Conservation (phyloP, 2,797 vertebrate genomes). For the Jordanella pulchra region DNA sequence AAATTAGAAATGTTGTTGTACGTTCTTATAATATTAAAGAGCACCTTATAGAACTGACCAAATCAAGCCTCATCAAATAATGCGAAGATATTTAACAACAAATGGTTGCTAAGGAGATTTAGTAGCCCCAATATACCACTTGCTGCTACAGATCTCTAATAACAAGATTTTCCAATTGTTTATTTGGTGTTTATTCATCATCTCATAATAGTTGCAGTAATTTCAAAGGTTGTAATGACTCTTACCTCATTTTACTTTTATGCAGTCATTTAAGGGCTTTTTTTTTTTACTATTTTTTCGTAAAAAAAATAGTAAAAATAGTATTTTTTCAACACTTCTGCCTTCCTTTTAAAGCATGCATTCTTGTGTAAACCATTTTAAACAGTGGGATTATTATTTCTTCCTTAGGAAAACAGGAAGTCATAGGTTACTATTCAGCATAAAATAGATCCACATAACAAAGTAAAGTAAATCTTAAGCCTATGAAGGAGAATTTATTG, state of each 20-base stretch:
- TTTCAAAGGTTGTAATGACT: not conserved
- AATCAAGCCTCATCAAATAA: constrained; percentile 33
- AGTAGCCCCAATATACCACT: not conserved
- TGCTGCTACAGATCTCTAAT: not conserved
- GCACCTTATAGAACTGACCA: constrained; percentile 55
- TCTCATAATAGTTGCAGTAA: not conserved
- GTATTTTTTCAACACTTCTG: too few species aligned
- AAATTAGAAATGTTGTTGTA: constrained; percentile 65
- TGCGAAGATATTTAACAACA: not conserved
- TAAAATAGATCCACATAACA: not conserved
- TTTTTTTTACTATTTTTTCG: too few species aligned
- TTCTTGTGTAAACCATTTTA: not conserved
- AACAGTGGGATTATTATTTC: not conserved
- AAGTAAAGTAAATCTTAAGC: not conserved
- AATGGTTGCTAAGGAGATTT: not conserved
- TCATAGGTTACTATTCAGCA: not conserved
- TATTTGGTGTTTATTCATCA: not conserved
- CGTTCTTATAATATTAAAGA: constrained; percentile 63
- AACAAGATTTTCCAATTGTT: not conserved
- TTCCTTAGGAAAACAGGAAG: not conserved
- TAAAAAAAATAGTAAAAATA: too few species aligned
- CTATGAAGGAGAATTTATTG: not conserved
- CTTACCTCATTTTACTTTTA: not conserved
- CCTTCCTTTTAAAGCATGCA: not conserved
- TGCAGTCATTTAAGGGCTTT: too few species aligned